Conservation (phyloP, 1,140 invertebrate genomes). For the Ruditapes philippinarum region DNA sequence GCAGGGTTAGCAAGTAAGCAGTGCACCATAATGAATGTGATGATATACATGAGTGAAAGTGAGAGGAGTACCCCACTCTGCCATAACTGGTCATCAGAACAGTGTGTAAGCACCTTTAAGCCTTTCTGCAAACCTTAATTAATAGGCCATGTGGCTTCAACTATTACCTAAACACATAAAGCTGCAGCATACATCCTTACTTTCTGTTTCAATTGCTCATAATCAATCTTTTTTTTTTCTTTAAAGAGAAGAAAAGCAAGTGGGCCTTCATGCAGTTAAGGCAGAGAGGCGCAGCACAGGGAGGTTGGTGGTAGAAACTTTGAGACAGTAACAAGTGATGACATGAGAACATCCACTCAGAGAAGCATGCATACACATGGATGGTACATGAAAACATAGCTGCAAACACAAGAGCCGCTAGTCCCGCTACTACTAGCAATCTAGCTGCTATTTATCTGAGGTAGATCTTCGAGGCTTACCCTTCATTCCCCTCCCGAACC, state of each 20-base stretch:
- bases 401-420: conserved; percentile 41
- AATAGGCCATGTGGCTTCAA: not conserved
- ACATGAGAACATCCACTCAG: conserved; percentile 61
- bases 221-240: not conserved
- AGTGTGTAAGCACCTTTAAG: conserved; percentile 51
- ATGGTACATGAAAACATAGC: conserved; percentile 45
- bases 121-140: conserved; percentile 18
- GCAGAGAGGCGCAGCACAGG: conserved; percentile 63
- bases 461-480: conserved; percentile 65
- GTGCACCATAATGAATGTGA: conserved; percentile 37
- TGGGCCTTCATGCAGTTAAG: conserved; percentile 62
- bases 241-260: conserved; percentile 52
- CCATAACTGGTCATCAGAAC: conserved; percentile 57
- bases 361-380: conserved; percentile 64
- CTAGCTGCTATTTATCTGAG: conserved; percentile 64
- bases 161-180: conserved; percentile 23
- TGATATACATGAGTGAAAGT: conserved; percentile 59
- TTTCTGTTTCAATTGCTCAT: conserved; percentile 7
- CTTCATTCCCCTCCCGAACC: conserved; percentile 71
- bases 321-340: conserved; percentile 53
- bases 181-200: conserved; percentile 12
- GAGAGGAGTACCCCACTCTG: conserved; percentile 53
- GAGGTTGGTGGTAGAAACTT: conserved; percentile 40
- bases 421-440: conserved; percentile 48
- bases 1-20: conserved; percentile 63